A percentile compares a stretch with the other conserved stretches of the same genome.
phyloP scores from a whole-genome alignment of 2,797 vertebrate genomes.

The Typhlichthys subterraneus region DNA sequence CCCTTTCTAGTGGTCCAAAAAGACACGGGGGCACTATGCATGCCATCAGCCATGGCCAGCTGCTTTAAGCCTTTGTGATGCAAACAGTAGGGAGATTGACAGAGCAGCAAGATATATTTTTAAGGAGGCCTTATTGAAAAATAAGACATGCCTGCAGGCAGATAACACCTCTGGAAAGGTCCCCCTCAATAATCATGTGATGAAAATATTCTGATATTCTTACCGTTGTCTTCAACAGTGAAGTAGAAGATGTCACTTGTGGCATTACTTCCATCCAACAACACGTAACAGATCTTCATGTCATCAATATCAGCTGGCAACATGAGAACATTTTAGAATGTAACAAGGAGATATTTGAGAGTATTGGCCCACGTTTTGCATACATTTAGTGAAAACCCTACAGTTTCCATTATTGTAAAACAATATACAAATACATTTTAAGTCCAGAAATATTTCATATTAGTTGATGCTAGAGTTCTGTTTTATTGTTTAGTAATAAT shows the following conservation, averaged over 20 bases:
- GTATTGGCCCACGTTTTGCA: slow-evolving; percentile 25
- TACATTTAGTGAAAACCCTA: slow-evolving; percentile 34
- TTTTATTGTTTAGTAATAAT: not conserved
- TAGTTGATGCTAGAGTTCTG: no score
- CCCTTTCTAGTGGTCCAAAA: slow-evolving; percentile 44
- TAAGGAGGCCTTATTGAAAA: slow-evolving; percentile 47
- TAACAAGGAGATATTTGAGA: slow-evolving; percentile 19
- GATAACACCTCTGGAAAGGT: slow-evolving; percentile 8
- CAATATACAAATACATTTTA: no score
- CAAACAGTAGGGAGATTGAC: slow-evolving; percentile 61
- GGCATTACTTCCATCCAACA: slow-evolving; percentile 82
- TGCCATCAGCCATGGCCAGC: slow-evolving; percentile 68
- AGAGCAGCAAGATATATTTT: slow-evolving; percentile 52
- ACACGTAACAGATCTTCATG: slow-evolving; percentile 85
- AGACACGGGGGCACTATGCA: slow-evolving; percentile 35
- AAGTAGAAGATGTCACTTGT: slow-evolving; percentile 88
- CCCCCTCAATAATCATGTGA: slow-evolving; percentile 5
- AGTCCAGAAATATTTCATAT: no score
- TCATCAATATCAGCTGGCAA: slow-evolving; percentile 85
- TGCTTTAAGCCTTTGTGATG: slow-evolving; percentile 73
- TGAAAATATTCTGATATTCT: slow-evolving; percentile 45
- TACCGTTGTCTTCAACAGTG: slow-evolving; percentile 86
- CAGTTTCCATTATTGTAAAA: slow-evolving; percentile 11
- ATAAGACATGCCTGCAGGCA: slow-evolving; percentile 19
- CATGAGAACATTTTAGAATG: slow-evolving; percentile 14